A percentile compares a stretch with the other conserved stretches of the same genome.
These are phyloP conservation scores for Phrynosoma blainvillii DNA, from an alignment of 2,113 vertebrate genomes.

Conservation along the genomic window DNA sequence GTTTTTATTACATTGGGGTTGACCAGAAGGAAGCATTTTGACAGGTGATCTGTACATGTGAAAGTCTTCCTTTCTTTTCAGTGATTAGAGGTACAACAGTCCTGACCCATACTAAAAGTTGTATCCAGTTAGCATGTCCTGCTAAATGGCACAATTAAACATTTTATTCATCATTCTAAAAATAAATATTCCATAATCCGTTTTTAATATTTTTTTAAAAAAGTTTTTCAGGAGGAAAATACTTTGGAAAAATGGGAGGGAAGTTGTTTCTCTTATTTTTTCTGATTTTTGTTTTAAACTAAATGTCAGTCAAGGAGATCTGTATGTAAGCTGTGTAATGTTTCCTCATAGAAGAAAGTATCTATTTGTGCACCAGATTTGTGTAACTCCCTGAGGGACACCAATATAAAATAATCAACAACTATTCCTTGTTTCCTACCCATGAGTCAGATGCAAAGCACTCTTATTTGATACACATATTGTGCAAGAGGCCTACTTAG, in stretches of 20 bases:
- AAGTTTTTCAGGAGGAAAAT: too few relatives aligned
- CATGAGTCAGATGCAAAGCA: not conserved
- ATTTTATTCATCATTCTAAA: too few relatives aligned
- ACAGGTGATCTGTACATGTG: not conserved
- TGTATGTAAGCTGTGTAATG: not conserved
- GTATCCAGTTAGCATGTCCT: too few relatives aligned
- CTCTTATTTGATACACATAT: not conserved
- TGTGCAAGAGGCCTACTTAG: not conserved
- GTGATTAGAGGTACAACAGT: not conserved
- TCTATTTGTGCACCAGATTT: not conserved
- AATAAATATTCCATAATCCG: too few relatives aligned
- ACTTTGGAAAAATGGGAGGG: too few relatives aligned
- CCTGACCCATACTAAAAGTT: too few relatives aligned
- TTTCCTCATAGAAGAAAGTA: not conserved
- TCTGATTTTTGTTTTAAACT: too few relatives aligned
- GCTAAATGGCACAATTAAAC: too few relatives aligned
- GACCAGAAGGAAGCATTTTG: not conserved
- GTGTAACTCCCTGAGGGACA: not conserved
- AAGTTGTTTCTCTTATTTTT: too few relatives aligned
- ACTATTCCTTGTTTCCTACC: not conserved
- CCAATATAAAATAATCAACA: not conserved
- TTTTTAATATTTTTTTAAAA: too few relatives aligned
- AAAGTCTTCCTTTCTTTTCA: not conserved
- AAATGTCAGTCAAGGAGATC: too few relatives aligned
- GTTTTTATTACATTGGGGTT: too few relatives aligned